Evolutionary conservation across 1,140 invertebrate genomes (phyloP).

Genomic region (Ctenoplectra terminalis): DNA sequence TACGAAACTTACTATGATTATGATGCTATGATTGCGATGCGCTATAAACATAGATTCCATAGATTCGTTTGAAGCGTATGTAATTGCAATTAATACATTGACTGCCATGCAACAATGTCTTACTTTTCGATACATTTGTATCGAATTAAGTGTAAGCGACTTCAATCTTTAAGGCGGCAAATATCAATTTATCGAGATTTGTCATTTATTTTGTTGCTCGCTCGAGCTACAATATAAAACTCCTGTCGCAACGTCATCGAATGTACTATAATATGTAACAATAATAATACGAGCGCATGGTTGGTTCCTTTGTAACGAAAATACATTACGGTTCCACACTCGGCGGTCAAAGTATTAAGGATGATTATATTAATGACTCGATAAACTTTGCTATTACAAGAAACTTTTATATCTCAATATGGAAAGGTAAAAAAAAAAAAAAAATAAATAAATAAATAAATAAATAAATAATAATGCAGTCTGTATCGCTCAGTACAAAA

Average conservation of each 20-base stretch:
- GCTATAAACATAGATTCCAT: slow-evolving; percentile 57
- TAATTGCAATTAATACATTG: slow-evolving; percentile 64
- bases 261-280: slow-evolving; percentile 29
- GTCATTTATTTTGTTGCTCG: slow-evolving; percentile 30
- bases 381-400: slow-evolving; percentile 62
- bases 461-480: background rate
- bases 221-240: slow-evolving; percentile 10
- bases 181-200: slow-evolving; percentile 21
- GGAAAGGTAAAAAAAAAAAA: slow-evolving; percentile 64
- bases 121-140: slow-evolving; percentile 37
- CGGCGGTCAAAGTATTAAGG: slow-evolving; percentile 52
- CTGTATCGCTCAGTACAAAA: slow-evolving; percentile 61
- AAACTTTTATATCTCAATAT: slow-evolving; percentile 66
- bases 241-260: slow-evolving; percentile 9
- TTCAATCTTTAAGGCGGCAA: background rate
- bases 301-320: slow-evolving; percentile 51
- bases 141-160: slow-evolving; percentile 36
- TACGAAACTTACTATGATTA: slow-evolving; percentile 58
- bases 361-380: slow-evolving; percentile 61
- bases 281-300: slow-evolving; percentile 34
- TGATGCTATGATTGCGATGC: slow-evolving; percentile 62
- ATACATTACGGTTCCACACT: slow-evolving; percentile 36
- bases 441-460: too few species aligned
- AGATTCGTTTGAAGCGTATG: slow-evolving; percentile 50
- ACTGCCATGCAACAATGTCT: slow-evolving; percentile 47